A percentile compares a stretch with the other conserved stretches of the same genome.
Conservation (phyloP, 2,797 vertebrate species). For the Podarcis siculus region DNA sequence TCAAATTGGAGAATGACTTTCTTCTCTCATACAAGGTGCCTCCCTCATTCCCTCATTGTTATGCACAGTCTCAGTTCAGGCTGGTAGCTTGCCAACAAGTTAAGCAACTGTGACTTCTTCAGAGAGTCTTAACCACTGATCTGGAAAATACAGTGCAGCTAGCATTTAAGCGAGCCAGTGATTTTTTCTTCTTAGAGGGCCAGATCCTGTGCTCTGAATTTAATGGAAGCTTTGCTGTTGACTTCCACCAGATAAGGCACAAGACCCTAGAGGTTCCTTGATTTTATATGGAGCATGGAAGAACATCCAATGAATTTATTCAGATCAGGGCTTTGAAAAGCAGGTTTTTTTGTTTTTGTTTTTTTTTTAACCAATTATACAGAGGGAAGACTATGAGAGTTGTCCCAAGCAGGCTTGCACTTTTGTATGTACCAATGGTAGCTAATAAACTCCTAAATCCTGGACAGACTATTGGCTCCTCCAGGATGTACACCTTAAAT, state of each 20-base stretch:
- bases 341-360: slow-evolving; percentile 2
- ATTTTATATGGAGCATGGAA: slow-evolving; percentile 29
- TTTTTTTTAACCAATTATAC: not conserved
- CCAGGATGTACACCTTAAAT: slow-evolving; percentile 34
- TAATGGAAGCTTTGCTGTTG: slow-evolving; percentile 25
- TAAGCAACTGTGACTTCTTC: slow-evolving; percentile 30
- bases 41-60: slow-evolving; percentile 17
- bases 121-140: slow-evolving; percentile 5
- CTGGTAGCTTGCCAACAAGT: slow-evolving; percentile 14
- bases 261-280: slow-evolving; percentile 19
- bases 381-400: not conserved
- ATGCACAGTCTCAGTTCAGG: not conserved
- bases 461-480: slow-evolving; percentile 42
- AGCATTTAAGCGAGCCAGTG: slow-evolving; percentile 31
- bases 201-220: slow-evolving; percentile 45
- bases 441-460: slow-evolving; percentile 44
- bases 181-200: not conserved
- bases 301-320: not conserved
- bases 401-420: slow-evolving; percentile 31
- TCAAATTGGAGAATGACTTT: not conserved
- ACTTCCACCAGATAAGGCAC: slow-evolving; percentile 8
- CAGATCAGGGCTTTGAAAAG: slow-evolving; percentile 44
- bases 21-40: not conserved
- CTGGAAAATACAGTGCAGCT: slow-evolving; percentile 16
- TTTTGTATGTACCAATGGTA: slow-evolving; percentile 31